Evolutionary conservation across 2,113 vertebrate genomes (phyloP).

Genomic region (Scytalopus superciliaris): DNA sequence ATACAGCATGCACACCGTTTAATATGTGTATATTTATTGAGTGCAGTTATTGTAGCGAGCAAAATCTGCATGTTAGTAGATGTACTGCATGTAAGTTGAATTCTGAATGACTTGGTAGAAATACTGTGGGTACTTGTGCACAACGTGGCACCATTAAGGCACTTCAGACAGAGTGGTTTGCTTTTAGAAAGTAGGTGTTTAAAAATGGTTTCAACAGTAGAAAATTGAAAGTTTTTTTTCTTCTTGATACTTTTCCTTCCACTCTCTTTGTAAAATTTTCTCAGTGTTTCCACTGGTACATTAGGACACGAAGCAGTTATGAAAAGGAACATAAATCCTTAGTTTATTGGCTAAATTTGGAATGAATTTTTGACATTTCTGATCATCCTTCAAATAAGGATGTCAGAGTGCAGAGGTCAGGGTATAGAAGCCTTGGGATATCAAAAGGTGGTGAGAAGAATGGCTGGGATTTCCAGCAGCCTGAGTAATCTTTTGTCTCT

Average conservation of each 20-base stretch:
- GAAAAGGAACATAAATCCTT: constrained; percentile 34
- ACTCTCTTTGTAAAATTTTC: neutral
- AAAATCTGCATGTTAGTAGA: neutral
- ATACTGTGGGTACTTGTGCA: neutral
- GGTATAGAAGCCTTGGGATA: constrained; percentile 45
- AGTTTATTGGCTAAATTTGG: constrained; percentile 39
- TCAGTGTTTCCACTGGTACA: neutral
- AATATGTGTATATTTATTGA: neutral
- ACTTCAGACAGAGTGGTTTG: neutral
- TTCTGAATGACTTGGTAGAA: neutral
- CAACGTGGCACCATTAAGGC: accelerated
- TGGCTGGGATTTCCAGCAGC: constrained; percentile 53
- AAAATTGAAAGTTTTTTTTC: neutral
- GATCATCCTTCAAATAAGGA: constrained; percentile 48
- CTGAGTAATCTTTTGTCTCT: constrained; percentile 77
- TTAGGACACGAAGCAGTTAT: neutral
- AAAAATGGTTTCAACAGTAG: neutral
- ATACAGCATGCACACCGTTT: neutral
- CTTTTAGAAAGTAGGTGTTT: neutral
- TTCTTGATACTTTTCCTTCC: neutral
- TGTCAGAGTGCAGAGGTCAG: constrained; percentile 74
- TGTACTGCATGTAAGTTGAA: neutral
- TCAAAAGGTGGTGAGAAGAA: constrained; percentile 73
- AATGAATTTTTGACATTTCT: constrained; percentile 60
- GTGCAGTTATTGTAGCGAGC: neutral